Conservation (phyloP, 2,888 invertebrate species). For the Disparrhopalites patrizii region DNA sequence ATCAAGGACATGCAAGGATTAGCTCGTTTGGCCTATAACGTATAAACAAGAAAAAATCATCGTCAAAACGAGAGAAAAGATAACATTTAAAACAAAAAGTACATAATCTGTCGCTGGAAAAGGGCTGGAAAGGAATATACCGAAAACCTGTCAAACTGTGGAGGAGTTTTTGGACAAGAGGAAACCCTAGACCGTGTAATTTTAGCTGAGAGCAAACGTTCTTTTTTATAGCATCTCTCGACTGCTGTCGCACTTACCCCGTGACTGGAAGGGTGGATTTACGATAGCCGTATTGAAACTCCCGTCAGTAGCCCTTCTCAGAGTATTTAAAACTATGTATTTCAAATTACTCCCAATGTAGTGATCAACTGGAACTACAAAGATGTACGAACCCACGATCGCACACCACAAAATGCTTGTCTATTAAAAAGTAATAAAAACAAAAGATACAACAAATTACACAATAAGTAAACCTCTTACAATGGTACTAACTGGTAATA, state of each 20-base stretch:
- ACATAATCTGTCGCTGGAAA: no score
- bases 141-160: conserved; percentile 22
- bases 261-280: conserved; percentile 59
- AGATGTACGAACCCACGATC: conserved; percentile 62
- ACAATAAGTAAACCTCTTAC: background rate
- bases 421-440: conserved; percentile 46
- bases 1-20: no score
- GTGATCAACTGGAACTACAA: conserved; percentile 62
- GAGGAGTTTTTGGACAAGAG: background rate
- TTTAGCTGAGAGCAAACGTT: background rate
- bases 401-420: conserved; percentile 63
- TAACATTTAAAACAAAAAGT: no score
- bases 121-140: no score
- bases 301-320: conserved; percentile 61
- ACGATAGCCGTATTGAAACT: conserved; percentile 60
- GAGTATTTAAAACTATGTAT: conserved; percentile 64
- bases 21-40: no score
- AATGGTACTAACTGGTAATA: background rate
- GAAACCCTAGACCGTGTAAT: conserved; percentile 4
- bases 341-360: conserved; percentile 63
- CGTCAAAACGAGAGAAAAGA: no score
- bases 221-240: background rate
- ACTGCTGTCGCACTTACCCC: conserved; percentile 38
- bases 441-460: background rate
- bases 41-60: no score